Conservation (phyloP, 2,888 invertebrate species). For the Leucophenga maculata region DNA sequence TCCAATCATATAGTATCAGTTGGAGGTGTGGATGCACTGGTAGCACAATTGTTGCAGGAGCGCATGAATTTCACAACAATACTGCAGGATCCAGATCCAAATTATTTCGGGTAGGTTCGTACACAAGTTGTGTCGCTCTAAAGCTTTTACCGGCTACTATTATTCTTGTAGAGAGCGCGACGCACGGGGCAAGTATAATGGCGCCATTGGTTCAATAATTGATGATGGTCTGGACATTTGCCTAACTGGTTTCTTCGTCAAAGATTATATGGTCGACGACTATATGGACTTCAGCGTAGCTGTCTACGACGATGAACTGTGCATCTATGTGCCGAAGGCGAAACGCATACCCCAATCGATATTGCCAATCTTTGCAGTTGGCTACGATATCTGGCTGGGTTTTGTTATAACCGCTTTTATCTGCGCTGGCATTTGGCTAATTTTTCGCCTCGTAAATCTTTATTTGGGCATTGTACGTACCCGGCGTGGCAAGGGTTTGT, state of each 20-base stretch:
- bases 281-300: conserved; percentile 69
- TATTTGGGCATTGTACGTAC: conserved; percentile 43
- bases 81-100: conserved; percentile 61
- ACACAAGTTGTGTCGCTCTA: background rate
- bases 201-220: conserved; percentile 70
- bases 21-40: conserved; percentile 66
- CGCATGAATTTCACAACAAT: conserved; percentile 66
- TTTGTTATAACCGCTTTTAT: conserved; percentile 64
- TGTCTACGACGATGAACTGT: conserved; percentile 70
- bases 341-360: conserved; percentile 70
- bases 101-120: conserved; percentile 67
- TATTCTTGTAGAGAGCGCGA: conserved; percentile 51
- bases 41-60: conserved; percentile 56
- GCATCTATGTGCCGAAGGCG: conserved; percentile 72
- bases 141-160: too few species aligned
- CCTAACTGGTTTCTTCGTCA: conserved; percentile 72
- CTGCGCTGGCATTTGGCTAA: conserved; percentile 60
- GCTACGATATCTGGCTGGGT: conserved; percentile 67
- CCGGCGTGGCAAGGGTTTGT: conserved; percentile 31
- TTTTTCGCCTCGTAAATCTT: conserved; percentile 59
- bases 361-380: conserved; percentile 69
- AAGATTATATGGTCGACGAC: conserved; percentile 70
- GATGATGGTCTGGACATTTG: conserved; percentile 68
- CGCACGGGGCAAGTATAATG: conserved; percentile 68
- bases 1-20: conserved; percentile 50